A percentile compares a stretch with the other conserved stretches of the same genome.
Conservation (phyloP, 2,113 vertebrate genomes). For the Chaenocephalus aceratus region DNA sequence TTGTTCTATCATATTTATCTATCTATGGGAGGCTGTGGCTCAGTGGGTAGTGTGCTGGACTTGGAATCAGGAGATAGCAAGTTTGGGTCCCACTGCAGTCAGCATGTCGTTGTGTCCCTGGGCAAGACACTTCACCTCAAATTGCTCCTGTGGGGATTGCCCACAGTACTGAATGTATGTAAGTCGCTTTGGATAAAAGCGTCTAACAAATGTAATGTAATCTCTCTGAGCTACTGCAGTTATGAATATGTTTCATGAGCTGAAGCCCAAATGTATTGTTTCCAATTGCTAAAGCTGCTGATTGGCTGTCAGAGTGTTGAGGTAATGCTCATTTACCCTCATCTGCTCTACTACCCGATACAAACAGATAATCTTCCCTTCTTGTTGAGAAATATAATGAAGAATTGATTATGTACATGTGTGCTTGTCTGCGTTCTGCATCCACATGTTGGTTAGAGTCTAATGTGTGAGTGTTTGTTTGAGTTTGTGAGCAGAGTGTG, state of each 20-base stretch:
- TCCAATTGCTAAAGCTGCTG: slow-evolving; percentile 26
- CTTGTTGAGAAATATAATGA: slow-evolving; percentile 30
- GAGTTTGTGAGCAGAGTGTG: slow-evolving; percentile 11
- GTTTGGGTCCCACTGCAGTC: too few species aligned
- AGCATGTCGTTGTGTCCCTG: too few species aligned
- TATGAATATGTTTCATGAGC: slow-evolving; percentile 24
- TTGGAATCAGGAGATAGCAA: too few species aligned
- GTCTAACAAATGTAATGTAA: too few species aligned
- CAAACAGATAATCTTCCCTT: slow-evolving; percentile 45
- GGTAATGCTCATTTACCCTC: slow-evolving; percentile 50
- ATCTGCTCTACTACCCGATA: slow-evolving; percentile 43
- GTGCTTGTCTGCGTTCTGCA: slow-evolving; percentile 18
- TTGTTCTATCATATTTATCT: slow-evolving; percentile 3
- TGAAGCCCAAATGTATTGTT: slow-evolving; percentile 33
- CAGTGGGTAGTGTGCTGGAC: too few species aligned
- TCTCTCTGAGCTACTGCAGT: slow-evolving; percentile 27
- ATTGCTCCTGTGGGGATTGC: too few species aligned
- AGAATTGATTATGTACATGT: slow-evolving; percentile 22
- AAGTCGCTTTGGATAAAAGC: too few species aligned
- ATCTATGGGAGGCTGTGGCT: too few species aligned
- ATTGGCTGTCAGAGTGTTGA: slow-evolving; percentile 49
- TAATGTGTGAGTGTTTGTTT: slow-evolving; percentile 1
- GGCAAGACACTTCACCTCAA: too few species aligned
- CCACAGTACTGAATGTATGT: too few species aligned
- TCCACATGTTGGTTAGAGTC: slow-evolving; percentile 3